phyloP scores from a whole-genome alignment of 2,113 vertebrate genomes.

The Mobula hypostoma region DNA sequence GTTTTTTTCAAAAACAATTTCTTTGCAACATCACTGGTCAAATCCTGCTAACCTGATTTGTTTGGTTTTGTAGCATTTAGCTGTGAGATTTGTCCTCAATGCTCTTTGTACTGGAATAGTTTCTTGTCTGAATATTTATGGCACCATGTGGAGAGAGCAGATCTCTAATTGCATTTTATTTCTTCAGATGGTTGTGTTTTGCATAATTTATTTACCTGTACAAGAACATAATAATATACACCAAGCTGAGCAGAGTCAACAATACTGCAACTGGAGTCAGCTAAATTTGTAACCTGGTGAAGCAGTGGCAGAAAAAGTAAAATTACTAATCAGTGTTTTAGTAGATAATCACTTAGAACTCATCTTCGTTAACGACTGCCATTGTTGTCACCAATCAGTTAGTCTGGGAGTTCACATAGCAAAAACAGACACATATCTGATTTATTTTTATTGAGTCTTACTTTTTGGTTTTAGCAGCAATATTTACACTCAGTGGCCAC shows the following conservation, averaged over 20 bases:
- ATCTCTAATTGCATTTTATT: background rate
- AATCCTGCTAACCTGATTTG: no score
- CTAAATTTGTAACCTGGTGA: background rate
- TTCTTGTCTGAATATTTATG: slow-evolving; percentile 2
- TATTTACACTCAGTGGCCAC: no score
- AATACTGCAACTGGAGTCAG: background rate
- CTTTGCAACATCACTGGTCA: background rate
- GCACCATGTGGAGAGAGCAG: background rate
- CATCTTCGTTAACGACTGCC: background rate
- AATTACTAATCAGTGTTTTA: background rate
- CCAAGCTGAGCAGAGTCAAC: background rate
- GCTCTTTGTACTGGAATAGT: background rate
- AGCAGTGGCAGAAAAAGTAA: background rate
- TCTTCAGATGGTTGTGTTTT: background rate
- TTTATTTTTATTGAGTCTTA: no score
- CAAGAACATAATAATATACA: background rate
- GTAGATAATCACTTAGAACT: background rate
- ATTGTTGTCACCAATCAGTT: background rate
- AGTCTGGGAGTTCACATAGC: background rate
- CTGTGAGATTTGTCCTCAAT: no score
- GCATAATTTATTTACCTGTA: background rate
- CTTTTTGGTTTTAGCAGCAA: no score
- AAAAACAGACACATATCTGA: background rate
- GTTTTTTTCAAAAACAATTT: background rate
- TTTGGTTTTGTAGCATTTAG: no score